A percentile compares a stretch with the other conserved stretches of the same genome.
These are phyloP conservation scores for Sturnira hondurensis DNA, from an alignment of 2,113 vertebrate species.

Conservation along the genomic window DNA sequence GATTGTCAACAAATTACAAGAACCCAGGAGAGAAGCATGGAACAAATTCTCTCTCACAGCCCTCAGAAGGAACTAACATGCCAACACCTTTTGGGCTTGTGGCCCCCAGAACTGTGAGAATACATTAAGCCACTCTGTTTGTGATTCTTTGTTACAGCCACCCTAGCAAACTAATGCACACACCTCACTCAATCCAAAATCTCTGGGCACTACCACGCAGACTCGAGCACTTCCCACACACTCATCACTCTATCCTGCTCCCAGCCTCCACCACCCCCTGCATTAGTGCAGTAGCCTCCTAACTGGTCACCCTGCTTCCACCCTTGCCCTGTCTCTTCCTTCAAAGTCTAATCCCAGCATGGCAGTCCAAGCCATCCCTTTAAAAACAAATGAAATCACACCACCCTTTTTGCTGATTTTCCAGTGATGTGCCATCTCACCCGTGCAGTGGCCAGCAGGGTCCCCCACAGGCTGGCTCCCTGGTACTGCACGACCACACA, in stretches of 20 bases:
- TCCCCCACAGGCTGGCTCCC: fast-evolving
- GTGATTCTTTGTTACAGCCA: too few species aligned
- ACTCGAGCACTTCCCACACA: fast-evolving
- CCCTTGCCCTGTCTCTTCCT: neutral
- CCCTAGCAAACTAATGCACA: neutral
- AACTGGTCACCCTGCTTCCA: neutral
- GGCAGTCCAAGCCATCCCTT: neutral
- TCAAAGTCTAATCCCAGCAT: neutral
- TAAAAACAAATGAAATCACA: neutral
- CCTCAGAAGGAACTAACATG: too few species aligned
- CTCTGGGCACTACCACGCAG: fast-evolving
- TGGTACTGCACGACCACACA: fast-evolving
- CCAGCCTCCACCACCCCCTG: too few species aligned
- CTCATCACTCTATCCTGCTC: fast-evolving
- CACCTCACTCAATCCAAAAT: too few species aligned
- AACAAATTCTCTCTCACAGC: too few species aligned
- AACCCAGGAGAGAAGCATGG: too few species aligned
- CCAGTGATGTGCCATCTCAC: fast-evolving
- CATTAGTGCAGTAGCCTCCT: neutral
- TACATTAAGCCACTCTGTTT: too few species aligned
- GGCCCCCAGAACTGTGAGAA: too few species aligned
- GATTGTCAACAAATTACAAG: neutral
- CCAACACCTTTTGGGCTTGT: too few species aligned
- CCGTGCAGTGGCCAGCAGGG: neutral
- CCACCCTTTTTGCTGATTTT: neutral